Evolutionary conservation across 2,113 vertebrate species (phyloP).

Genomic region (Thomomys bottae): DNA sequence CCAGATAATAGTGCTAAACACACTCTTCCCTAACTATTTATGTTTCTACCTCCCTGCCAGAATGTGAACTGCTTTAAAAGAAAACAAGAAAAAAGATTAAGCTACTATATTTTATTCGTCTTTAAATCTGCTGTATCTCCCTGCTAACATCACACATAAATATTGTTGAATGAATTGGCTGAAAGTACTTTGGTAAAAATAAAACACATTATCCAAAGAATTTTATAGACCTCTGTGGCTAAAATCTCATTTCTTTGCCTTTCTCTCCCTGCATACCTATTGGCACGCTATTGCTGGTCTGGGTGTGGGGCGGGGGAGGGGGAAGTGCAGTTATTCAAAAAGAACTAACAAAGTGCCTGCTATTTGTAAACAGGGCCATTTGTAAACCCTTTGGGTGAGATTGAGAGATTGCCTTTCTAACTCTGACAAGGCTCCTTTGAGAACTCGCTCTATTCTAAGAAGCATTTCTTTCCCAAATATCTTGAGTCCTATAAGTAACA

Average conservation of each 20-base stretch:
- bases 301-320: too few species aligned
- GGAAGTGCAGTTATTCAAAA: slow-evolving; percentile 72
- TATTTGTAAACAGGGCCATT: slow-evolving; percentile 78
- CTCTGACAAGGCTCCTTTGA: slow-evolving; percentile 66
- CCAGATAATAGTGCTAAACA: neutral
- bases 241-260: slow-evolving; percentile 72
- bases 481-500: slow-evolving; percentile 74
- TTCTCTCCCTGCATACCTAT: slow-evolving; percentile 58
- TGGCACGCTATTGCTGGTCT: slow-evolving; percentile 54
- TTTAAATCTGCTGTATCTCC: slow-evolving; percentile 49
- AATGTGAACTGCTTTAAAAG: slow-evolving; percentile 42
- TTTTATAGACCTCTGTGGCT: slow-evolving; percentile 66
- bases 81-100: neutral
- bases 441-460: slow-evolving; percentile 52
- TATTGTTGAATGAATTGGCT: slow-evolving; percentile 70
- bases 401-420: slow-evolving; percentile 74
- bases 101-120: slow-evolving; percentile 70
- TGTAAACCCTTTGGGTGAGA: slow-evolving; percentile 75
- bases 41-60: slow-evolving; percentile 45
- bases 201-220: slow-evolving; percentile 75
- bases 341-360: slow-evolving; percentile 75
- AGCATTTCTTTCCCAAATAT: slow-evolving; percentile 70
- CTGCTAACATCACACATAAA: slow-evolving; percentile 67
- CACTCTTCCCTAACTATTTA: slow-evolving; percentile 55
- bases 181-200: slow-evolving; percentile 73